These are phyloP conservation scores for Actinia equina DNA, from an alignment of 64 coral and sea anemone species.

Conservation along the genomic window DNA sequence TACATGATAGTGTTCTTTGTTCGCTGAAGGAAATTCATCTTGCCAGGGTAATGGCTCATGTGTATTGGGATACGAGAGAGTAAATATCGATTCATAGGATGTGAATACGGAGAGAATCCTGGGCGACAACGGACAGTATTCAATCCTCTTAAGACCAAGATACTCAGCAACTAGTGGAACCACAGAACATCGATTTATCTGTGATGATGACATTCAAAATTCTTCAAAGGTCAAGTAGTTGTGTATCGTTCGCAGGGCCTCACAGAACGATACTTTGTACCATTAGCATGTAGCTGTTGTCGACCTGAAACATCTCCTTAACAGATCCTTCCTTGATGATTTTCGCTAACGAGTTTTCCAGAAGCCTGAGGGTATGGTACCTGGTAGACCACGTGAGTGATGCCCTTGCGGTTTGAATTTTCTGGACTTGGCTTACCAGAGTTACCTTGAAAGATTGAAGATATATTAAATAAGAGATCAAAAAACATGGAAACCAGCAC, in stretches of 20 bases:
- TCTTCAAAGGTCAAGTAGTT: not conserved
- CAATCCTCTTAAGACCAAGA: not conserved
- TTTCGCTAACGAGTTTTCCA: not conserved
- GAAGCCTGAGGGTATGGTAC: constrained; percentile 32
- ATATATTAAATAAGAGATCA: too few relatives aligned
- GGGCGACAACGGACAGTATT: not conserved
- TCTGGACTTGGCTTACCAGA: not conserved
- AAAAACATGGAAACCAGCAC: too few relatives aligned
- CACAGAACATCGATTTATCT: not conserved
- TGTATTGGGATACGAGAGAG: constrained; percentile 24
- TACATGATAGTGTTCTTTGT: constrained; percentile 21
- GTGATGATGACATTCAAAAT: not conserved
- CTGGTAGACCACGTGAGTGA: constrained; percentile 36
- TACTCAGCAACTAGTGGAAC: not conserved
- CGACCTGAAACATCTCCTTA: not conserved
- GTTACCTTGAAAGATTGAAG: not conserved
- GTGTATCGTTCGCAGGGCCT: constrained; percentile 6
- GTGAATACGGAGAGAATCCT: not conserved
- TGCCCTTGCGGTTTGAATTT: constrained; percentile 1
- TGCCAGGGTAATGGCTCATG: not conserved
- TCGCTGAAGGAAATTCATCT: constrained; percentile 56
- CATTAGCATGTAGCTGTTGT: not conserved
- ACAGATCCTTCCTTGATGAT: not conserved
- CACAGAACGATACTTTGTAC: not conserved
- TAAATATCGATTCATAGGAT: not conserved